Evolutionary conservation across 2,113 vertebrate genomes (phyloP).

Genomic region (Hiodon alosoides): DNA sequence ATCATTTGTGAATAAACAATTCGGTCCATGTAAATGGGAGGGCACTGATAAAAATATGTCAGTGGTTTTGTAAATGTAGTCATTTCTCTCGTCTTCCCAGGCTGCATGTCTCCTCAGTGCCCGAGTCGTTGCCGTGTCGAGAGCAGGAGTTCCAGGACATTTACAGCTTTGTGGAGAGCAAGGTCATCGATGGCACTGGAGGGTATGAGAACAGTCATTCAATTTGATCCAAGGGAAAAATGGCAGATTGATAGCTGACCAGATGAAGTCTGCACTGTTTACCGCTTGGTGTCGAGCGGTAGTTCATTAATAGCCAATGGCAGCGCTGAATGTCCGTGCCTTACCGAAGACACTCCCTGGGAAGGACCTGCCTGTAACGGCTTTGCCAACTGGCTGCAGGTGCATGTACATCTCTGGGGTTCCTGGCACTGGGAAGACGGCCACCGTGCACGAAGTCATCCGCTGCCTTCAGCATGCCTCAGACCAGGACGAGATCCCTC

Average conservation of each 20-base stretch:
- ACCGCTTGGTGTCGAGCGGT: background rate
- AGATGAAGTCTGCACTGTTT: background rate
- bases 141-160: slow-evolving; percentile 95
- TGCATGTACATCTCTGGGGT: slow-evolving; percentile 98
- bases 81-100: slow-evolving; percentile 43
- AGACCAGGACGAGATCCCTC: slow-evolving; percentile 68
- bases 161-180: slow-evolving; percentile 94
- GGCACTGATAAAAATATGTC: too few relatives aligned
- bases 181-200: slow-evolving; percentile 82
- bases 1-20: too few relatives aligned
- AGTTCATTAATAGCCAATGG: background rate
- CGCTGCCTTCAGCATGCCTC: slow-evolving; percentile 74
- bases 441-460: slow-evolving; percentile 86
- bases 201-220: slow-evolving; percentile 68
- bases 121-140: slow-evolving; percentile 87
- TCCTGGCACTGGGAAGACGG: slow-evolving; percentile 94
- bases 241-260: background rate
- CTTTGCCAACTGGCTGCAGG: slow-evolving; percentile 46
- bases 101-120: slow-evolving; percentile 84
- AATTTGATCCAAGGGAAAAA: background rate
- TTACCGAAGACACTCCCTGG: background rate
- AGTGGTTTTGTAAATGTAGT: too few relatives aligned
- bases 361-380: background rate
- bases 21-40: too few relatives aligned
- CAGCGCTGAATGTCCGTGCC: background rate